Percentiles rank a stretch among this genome's conserved stretches.
Conservation (phyloP, 2,113 vertebrate species). For the Emydocephalus ijimae region DNA sequence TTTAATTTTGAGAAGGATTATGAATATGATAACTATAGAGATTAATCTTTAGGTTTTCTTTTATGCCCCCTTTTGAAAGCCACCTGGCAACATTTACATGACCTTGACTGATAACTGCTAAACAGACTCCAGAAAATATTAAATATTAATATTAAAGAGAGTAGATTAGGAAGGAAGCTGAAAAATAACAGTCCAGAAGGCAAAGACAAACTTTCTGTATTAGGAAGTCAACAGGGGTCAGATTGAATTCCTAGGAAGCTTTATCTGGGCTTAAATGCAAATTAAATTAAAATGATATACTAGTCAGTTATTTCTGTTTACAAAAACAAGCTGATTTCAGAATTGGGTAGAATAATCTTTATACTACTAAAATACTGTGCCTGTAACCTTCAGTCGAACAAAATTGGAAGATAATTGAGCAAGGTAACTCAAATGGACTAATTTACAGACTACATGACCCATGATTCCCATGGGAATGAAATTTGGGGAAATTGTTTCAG, state of each 20-base stretch:
- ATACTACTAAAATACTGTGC: background rate
- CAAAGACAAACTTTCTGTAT: background rate
- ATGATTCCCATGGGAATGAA: background rate
- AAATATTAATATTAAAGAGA: background rate
- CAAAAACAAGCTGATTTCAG: background rate
- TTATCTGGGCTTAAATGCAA: background rate
- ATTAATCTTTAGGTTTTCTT: background rate
- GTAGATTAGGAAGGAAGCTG: background rate
- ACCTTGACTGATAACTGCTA: background rate
- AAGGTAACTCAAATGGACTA: background rate
- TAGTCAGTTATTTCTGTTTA: background rate
- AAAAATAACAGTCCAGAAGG: background rate
- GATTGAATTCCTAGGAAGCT: background rate
- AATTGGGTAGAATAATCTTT: background rate
- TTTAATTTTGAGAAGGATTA: background rate
- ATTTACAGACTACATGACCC: background rate
- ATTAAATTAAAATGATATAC: background rate
- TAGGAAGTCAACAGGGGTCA: background rate
- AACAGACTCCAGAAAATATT: background rate
- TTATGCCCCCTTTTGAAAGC: background rate
- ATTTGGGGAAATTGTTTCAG: background rate
- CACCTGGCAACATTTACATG: background rate
- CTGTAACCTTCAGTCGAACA: background rate
- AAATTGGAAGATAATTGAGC: background rate
- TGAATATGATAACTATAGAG: background rate